Percentiles rank a stretch among this genome's conserved stretches.
These are phyloP conservation scores for Caenorhabditis sp. DNA, from an alignment of 2,888 invertebrate species.

Conservation along the genomic window DNA sequence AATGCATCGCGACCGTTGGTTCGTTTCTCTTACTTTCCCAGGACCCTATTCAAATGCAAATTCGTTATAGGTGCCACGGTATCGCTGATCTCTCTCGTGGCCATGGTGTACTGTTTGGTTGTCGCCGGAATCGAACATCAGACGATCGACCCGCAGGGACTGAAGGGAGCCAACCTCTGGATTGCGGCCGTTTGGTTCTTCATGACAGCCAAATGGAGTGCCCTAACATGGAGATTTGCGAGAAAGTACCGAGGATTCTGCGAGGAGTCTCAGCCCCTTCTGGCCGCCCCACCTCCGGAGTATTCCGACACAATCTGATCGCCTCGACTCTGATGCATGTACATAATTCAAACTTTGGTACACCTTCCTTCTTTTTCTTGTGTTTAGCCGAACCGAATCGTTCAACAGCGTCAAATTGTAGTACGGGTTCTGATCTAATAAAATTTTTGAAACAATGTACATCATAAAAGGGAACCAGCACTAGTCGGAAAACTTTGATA, in stretches of 20 bases:
- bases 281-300: slow-evolving; percentile 45
- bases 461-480: neutral
- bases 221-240: slow-evolving; percentile 51
- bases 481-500: slow-evolving; percentile 8
- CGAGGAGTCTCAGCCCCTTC: slow-evolving; percentile 49
- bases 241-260: slow-evolving; percentile 50
- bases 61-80: slow-evolving; percentile 56
- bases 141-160: slow-evolving; percentile 65
- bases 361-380: slow-evolving; percentile 5
- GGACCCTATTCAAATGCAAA: neutral
- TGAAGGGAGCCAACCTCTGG: slow-evolving; percentile 75
- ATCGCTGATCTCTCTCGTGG: slow-evolving; percentile 64
- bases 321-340: slow-evolving; percentile 21
- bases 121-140: slow-evolving; percentile 71
- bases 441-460: slow-evolving; percentile 4
- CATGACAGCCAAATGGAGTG: slow-evolving; percentile 73
- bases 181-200: slow-evolving; percentile 77
- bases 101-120: slow-evolving; percentile 71
- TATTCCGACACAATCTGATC: slow-evolving; percentile 37
- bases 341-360: slow-evolving; percentile 33
- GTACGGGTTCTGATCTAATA: slow-evolving; percentile 46
- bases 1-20: slow-evolving; percentile 66
- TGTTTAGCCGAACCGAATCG: slow-evolving; percentile 19
- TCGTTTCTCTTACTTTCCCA: slow-evolving; percentile 15
- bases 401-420: slow-evolving; percentile 29